Conservation (phyloP, 2,888 invertebrate genomes). For the Lasioglossum marginatum region DNA sequence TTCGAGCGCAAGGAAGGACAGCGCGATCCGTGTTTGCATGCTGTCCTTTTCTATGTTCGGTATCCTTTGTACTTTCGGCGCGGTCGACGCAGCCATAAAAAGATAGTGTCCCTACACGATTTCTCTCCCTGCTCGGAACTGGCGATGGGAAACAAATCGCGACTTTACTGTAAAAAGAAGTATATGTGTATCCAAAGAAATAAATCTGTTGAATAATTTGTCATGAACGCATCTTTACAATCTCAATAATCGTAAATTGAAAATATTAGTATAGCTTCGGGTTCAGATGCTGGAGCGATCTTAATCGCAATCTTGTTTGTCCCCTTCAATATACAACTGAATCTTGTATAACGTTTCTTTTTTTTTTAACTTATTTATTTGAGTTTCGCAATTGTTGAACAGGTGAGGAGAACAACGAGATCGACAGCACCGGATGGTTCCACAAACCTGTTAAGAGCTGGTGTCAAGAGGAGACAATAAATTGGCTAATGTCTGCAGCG, state of each 20-base stretch:
- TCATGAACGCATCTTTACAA: neutral
- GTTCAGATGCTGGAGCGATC: neutral
- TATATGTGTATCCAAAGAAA: neutral
- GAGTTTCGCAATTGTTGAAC: neutral
- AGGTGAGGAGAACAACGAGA: conserved; percentile 76
- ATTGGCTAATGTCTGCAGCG: conserved; percentile 85
- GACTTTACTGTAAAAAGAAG: neutral
- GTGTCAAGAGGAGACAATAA: conserved; percentile 86
- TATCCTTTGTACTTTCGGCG: no score
- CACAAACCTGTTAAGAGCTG: conserved; percentile 86
- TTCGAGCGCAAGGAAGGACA: no score
- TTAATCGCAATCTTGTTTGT: neutral
- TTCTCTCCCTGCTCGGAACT: no score
- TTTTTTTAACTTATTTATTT: no score
- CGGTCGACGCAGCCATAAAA: no score
- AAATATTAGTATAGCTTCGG: neutral
- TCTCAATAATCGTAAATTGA: neutral
- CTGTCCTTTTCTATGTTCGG: no score
- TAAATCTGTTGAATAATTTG: neutral
- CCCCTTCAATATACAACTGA: neutral
- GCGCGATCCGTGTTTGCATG: no score
- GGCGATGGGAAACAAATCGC: no score
- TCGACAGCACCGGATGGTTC: conserved; percentile 85
- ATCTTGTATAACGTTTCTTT: neutral
- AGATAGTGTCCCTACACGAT: no score